Conservation (phyloP, 2,113 vertebrate genomes). For the Rhinogobius similis region DNA sequence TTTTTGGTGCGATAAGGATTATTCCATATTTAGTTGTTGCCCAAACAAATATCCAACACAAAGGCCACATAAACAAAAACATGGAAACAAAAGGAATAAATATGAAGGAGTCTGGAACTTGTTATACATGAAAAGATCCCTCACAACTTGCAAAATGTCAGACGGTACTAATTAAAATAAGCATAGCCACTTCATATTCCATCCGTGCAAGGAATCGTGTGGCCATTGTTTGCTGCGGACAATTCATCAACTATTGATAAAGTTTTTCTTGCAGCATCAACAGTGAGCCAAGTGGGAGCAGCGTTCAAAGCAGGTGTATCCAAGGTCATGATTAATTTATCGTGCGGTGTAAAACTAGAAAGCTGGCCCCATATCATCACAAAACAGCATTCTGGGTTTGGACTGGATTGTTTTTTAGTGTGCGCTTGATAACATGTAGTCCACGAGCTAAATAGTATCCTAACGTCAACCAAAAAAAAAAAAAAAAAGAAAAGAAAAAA, state of each 20-base stretch:
- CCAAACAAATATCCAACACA: neutral
- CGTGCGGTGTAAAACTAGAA: constrained; percentile 60
- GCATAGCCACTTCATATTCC: constrained; percentile 53
- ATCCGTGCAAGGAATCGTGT: constrained; percentile 54
- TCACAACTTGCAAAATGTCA: constrained; percentile 24
- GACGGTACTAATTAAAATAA: constrained; percentile 59
- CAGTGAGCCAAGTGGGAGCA: constrained; percentile 41
- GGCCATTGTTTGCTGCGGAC: constrained; percentile 61
- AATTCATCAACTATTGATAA: constrained; percentile 69
- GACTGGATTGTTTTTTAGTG: neutral
- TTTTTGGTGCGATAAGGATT: neutral
- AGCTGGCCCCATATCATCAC: constrained; percentile 46
- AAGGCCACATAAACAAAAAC: neutral
- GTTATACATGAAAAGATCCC: neutral
- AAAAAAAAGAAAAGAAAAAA: neutral
- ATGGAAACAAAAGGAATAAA: neutral
- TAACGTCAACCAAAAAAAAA: no score
- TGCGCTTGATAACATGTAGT: no score
- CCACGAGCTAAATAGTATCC: no score
- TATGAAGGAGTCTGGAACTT: neutral
- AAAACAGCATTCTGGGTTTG: constrained; percentile 14
- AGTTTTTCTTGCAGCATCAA: constrained; percentile 50
- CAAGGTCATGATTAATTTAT: constrained; percentile 71
- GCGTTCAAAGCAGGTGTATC: constrained; percentile 69
- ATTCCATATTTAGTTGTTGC: neutral